Evolutionary conservation across 2,888 invertebrate genomes (phyloP), one percentile per base, ranked within the genome.

Genomic region (Hypolimnas misippus): DNA sequence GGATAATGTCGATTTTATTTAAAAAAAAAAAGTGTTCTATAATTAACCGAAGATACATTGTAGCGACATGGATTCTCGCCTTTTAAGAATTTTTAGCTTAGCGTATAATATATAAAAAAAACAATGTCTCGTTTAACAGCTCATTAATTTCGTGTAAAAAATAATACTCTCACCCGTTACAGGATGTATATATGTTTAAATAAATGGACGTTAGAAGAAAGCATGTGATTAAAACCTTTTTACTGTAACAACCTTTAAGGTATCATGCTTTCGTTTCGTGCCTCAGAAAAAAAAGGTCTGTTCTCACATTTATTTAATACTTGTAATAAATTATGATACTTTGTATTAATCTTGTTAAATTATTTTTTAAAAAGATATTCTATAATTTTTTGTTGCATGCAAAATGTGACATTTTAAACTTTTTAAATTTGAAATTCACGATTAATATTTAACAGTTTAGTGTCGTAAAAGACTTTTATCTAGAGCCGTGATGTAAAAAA

Each of bases 271-370:
- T 46, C 44, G 17, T 46, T 46, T 21, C 12, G 44, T 21, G 21
- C 12, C 21, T 12, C 19, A 12, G 17, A 21, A 46, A 21, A 46
- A n/a, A 46, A 21, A 0, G 10, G 21, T 46, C 17, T 21, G 44
- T 46, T 46, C 44, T 46, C 44, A 46, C 44, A 46, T 46, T 46
- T 46, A 46, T 46, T 21, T 46, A 5, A 21, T 21, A 4, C 44
- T 19, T 19, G 10, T 17, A 6, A 21, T n/a, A 21, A 5, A 46
- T 21, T 19, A 21, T 12, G 3, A 19, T 19, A 3, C 10, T 12
- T n/a, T n/a, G 19, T 46, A 12, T 21, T 12, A 19, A 21, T 19
- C 21, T 21, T 6, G 12, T 44, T 12, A 3, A 4, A 25, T 10
- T 8, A 14, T 29, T 3, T 31, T 17, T 51, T 12, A 17, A 14